phyloP scores from a whole-genome alignment of 2,888 invertebrate genomes.

The Lymantria dispar region DNA sequence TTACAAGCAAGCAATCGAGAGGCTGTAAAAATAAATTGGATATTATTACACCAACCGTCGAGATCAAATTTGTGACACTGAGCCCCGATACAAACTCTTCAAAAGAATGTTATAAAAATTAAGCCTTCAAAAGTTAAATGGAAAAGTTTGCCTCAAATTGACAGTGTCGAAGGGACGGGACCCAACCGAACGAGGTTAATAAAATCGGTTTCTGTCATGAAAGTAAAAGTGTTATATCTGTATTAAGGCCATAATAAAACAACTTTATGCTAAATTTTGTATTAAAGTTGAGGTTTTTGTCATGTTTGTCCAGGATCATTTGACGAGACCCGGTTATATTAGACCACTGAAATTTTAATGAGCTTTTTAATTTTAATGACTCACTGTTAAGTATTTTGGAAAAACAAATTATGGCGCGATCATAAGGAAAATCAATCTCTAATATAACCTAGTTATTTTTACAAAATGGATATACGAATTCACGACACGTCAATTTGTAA shows the following conservation, averaged over 20 bases:
- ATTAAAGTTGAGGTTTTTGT: conserved; percentile 11
- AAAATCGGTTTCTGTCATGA: conserved; percentile 54
- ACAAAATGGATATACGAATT: too few relatives aligned
- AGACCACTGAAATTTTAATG: conserved; percentile 7
- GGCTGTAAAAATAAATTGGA: conserved; percentile 26
- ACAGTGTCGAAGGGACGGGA: conserved; percentile 56
- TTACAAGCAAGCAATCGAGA: not conserved
- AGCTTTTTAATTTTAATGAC: not conserved
- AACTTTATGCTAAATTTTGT: conserved; percentile 33
- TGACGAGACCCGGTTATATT: conserved; percentile 6
- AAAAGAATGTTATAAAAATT: conserved; percentile 64
- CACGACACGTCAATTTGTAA: too few relatives aligned
- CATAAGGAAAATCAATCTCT: too few relatives aligned
- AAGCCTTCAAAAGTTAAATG: conserved; percentile 71
- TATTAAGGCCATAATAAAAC: conserved; percentile 44
- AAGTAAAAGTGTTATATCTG: conserved; percentile 48
- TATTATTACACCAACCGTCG: conserved; percentile 32
- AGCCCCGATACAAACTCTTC: conserved; percentile 50
- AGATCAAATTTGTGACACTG: conserved; percentile 55
- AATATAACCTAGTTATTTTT: too few relatives aligned
- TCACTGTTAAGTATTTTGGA: too few relatives aligned
- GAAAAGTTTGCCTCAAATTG: conserved; percentile 76
- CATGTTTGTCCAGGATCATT: conserved; percentile 21
- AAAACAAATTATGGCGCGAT: too few relatives aligned
- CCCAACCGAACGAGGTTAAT: conserved; percentile 53